phyloP scores from a whole-genome alignment of 2,888 invertebrate genomes.

The Branchellion lobata region DNA sequence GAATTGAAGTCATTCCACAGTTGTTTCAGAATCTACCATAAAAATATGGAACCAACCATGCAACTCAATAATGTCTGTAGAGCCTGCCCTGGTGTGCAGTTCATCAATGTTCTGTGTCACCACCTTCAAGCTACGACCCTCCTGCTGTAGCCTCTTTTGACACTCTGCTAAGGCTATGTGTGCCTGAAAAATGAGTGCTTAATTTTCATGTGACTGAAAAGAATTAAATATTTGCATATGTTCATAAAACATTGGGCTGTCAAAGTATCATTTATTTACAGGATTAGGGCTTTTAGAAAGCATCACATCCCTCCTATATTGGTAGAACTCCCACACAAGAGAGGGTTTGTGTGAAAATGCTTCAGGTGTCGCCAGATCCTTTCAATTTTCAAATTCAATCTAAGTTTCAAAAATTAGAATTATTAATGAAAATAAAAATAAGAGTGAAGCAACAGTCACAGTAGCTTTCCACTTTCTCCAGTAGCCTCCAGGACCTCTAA shows the following conservation, averaged over 20 bases:
- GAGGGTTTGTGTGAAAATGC: constrained; percentile 75
- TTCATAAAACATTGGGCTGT: too few species aligned
- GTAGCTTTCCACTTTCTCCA: constrained; percentile 77
- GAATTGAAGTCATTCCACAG: neutral
- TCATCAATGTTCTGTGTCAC: constrained; percentile 72
- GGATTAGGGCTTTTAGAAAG: constrained; percentile 66
- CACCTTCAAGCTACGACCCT: constrained; percentile 66
- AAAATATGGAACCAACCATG: constrained; percentile 64
- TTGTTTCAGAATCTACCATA: too few species aligned
- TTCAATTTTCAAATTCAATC: constrained; percentile 12
- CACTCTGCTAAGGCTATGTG: constrained; percentile 72
- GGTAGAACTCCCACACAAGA: constrained; percentile 87
- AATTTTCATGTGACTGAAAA: neutral
- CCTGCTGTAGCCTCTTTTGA: constrained; percentile 66
- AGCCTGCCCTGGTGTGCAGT: constrained; percentile 68
- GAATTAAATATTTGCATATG: too few species aligned
- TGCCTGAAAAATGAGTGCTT: constrained; percentile 65
- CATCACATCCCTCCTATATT: constrained; percentile 78
- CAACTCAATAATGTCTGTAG: constrained; percentile 68
- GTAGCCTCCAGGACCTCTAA: constrained; percentile 77
- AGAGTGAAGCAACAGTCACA: constrained; percentile 52
- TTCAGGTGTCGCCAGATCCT: constrained; percentile 68
- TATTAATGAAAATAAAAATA: neutral
- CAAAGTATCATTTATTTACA: too few species aligned
- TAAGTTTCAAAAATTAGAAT: neutral